phyloP scores from a whole-genome alignment of 2,113 vertebrate genomes.

The Pelvicachromis taeniatus region DNA sequence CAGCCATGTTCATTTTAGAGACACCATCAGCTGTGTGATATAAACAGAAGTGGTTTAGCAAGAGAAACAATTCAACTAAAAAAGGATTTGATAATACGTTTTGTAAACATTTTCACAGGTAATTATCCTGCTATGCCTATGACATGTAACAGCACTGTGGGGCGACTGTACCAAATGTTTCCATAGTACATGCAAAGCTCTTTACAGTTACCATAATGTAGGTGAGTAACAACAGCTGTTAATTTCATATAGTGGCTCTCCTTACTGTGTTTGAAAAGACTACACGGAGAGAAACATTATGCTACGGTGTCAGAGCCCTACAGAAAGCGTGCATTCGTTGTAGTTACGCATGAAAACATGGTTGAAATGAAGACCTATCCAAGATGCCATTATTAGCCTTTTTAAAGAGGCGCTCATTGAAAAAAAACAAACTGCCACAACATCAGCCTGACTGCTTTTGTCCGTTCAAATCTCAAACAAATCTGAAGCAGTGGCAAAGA shows the following conservation, averaged over 20 bases:
- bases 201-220: not conserved
- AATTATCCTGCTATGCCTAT: not conserved
- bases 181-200: not conserved
- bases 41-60: not conserved
- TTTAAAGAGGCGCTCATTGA: not conserved
- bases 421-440: not conserved
- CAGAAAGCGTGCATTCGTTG: not conserved
- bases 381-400: not conserved
- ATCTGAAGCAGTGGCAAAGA: not conserved
- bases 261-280: not conserved
- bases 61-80: not conserved
- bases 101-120: not conserved
- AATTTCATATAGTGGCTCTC: not conserved
- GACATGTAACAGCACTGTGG: not conserved
- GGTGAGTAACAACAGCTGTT: not conserved
- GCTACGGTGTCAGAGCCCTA: not conserved
- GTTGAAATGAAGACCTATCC: not conserved
- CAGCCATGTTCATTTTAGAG: accelerated
- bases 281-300: not conserved
- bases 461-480: not conserved
- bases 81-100: not conserved
- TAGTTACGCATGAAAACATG: not conserved
- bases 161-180: not conserved
- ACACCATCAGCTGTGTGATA: not conserved
- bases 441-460: not conserved